Percentiles rank a stretch among this genome's conserved stretches.
phyloP scores from a whole-genome alignment of 2,113 vertebrate species.

The Nestor notabilis region DNA sequence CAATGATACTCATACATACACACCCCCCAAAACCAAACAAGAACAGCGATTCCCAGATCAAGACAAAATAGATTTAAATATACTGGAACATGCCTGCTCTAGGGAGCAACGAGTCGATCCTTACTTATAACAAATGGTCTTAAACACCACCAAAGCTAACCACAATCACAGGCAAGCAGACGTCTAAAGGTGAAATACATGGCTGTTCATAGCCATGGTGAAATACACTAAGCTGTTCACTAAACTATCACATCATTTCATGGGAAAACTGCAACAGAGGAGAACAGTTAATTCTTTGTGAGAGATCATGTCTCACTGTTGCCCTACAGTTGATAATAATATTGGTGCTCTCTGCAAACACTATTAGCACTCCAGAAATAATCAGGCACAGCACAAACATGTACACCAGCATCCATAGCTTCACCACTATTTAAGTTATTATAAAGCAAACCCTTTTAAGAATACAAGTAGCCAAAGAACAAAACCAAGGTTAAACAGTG shows the following conservation, averaged over 20 bases:
- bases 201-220: no score
- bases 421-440: background rate
- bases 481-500: background rate
- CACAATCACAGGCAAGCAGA: background rate
- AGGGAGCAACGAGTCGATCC: background rate
- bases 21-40: background rate
- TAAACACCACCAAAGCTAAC: background rate
- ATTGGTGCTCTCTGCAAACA: background rate
- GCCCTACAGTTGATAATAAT: background rate
- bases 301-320: background rate
- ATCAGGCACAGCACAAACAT: background rate
- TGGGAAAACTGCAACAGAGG: background rate
- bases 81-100: background rate
- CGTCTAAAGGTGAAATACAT: background rate
- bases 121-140: background rate
- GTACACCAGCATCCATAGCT: background rate
- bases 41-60: background rate
- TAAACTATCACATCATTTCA: background rate
- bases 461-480: background rate
- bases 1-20: background rate
- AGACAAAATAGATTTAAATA: background rate
- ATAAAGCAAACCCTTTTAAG: background rate
- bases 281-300: background rate
- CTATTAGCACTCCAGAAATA: background rate
- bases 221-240: background rate